phyloP scores from a whole-genome alignment of 2,888 invertebrate species.

The Zeuzera pyrina region DNA sequence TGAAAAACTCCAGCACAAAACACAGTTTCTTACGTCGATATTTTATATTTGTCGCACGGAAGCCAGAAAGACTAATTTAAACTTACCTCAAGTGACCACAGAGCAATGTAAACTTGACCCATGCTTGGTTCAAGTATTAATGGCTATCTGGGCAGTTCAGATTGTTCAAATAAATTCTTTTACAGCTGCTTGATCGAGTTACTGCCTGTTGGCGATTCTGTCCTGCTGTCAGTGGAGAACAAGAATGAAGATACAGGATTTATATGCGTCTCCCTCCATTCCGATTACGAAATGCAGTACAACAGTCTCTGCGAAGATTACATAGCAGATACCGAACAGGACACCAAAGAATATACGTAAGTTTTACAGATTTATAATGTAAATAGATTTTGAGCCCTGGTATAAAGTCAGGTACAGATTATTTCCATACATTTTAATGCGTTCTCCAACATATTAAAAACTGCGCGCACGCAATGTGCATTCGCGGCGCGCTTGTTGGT shows the following conservation, averaged over 20 bases:
- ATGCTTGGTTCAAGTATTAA: too few species aligned
- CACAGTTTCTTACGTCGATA: too few species aligned
- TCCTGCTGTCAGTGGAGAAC: constrained; percentile 30
- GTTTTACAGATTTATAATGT: constrained; percentile 11
- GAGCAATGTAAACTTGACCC: too few species aligned
- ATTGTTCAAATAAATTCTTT: constrained; percentile 3
- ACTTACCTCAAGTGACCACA: neutral
- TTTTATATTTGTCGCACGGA: neutral
- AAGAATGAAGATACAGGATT: constrained; percentile 24
- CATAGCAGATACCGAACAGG: constrained; percentile 24
- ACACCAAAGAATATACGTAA: constrained; percentile 23
- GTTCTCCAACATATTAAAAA: too few species aligned
- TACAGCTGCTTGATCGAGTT: constrained; percentile 39
- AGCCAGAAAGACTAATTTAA: neutral
- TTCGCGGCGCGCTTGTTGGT: too few species aligned
- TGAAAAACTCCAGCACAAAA: too few species aligned
- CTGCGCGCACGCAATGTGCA: too few species aligned
- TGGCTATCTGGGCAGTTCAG: too few species aligned
- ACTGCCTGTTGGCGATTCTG: constrained; percentile 25
- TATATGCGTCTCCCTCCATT: constrained; percentile 37
- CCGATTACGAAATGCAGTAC: constrained; percentile 23
- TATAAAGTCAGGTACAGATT: too few species aligned
- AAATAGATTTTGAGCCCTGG: too few species aligned
- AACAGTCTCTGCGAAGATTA: constrained; percentile 32
- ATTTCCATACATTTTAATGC: too few species aligned